phyloP scores from a whole-genome alignment of 1,140 invertebrate genomes.

The Bombus turneri region DNA sequence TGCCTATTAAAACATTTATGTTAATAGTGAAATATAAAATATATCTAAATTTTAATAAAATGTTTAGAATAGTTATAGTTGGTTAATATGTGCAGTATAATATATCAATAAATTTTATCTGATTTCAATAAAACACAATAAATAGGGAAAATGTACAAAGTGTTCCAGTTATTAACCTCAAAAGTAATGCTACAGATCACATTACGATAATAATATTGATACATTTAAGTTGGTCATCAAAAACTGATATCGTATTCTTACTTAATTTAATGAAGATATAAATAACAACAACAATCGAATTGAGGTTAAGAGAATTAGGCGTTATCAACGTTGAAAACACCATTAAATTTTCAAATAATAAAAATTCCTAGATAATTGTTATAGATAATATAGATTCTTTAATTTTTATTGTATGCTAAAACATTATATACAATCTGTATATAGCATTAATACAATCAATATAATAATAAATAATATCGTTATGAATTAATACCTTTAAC shows the following conservation, averaged over 20 bases:
- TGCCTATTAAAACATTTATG: slow-evolving; percentile 42
- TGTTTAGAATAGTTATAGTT: neutral
- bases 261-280: neutral
- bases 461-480: neutral
- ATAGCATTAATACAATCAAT: neutral
- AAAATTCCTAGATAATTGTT: neutral
- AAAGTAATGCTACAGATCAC: neutral
- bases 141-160: neutral
- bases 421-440: neutral
- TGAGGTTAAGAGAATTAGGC: neutral
- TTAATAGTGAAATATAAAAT: slow-evolving; percentile 1
- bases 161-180: neutral
- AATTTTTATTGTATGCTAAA: neutral
- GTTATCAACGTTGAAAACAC: neutral
- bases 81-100: neutral
- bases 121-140: neutral
- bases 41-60: neutral
- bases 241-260: too few relatives aligned
- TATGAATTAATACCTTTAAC: neutral
- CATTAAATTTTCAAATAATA: neutral
- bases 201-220: neutral
- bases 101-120: neutral
- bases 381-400: neutral
- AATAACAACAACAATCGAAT: neutral
- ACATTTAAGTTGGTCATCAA: too few relatives aligned